Conservation (phyloP, 1,140 invertebrate species). For the Carposina sasakii region DNA sequence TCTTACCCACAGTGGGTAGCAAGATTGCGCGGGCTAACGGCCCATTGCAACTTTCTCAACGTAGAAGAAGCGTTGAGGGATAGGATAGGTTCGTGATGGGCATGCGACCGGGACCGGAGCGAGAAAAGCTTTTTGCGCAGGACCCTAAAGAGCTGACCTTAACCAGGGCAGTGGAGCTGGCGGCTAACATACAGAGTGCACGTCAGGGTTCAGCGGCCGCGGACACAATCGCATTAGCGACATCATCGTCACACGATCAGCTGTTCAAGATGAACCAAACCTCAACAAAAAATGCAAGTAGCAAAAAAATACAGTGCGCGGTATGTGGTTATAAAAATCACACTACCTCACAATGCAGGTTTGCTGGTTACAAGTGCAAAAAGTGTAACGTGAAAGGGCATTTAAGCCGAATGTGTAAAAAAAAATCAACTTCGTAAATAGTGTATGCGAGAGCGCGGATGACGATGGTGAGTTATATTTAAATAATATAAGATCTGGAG, state of each 20-base stretch:
- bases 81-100: constrained; percentile 8
- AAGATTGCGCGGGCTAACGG: neutral
- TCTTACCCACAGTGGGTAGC: constrained; percentile 1
- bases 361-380: neutral
- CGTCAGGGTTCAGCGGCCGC: neutral
- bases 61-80: neutral
- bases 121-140: constrained; percentile 2
- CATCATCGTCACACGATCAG: neutral
- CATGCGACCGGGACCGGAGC: constrained; percentile 1
- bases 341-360: neutral
- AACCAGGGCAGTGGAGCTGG: neutral
- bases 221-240: too few species aligned
- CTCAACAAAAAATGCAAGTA: neutral
- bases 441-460: neutral
- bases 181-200: neutral
- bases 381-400: neutral
- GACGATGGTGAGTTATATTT: constrained; percentile 1
- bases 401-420: neutral
- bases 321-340: neutral
- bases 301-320: neutral
- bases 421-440: neutral
- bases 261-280: neutral
- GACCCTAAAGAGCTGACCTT: neutral
- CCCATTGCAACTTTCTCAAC: neutral
- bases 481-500: too few species aligned